These are phyloP conservation scores for Microdon myrmicae DNA, from an alignment of 2,888 invertebrate species.

Conservation along the genomic window DNA sequence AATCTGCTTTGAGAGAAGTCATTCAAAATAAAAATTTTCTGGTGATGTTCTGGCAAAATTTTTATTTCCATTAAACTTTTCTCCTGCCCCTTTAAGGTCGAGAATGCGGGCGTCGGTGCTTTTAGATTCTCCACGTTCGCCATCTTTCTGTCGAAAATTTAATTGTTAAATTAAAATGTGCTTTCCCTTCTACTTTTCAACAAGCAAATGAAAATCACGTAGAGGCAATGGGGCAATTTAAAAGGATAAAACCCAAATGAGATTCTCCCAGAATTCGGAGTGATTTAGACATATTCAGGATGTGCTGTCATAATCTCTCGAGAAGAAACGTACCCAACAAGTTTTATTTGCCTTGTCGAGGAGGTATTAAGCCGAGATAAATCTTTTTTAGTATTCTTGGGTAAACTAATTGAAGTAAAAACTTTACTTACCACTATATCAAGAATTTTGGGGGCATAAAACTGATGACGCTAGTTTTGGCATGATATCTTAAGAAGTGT, in stretches of 20 bases:
- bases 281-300: conserved; percentile 13
- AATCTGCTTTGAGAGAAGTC: conserved; percentile 13
- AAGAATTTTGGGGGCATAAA: no score
- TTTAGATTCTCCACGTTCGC: conserved; percentile 7
- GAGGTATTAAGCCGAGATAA: no score
- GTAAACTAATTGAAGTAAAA: no score
- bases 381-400: no score
- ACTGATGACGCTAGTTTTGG: no score
- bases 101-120: conserved; percentile 22
- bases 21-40: conserved; percentile 32
- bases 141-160: conserved; percentile 23
- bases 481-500: no score
- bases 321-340: no score
- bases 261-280: conserved; percentile 24
- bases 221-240: no score
- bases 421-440: no score
- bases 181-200: conserved; percentile 16
- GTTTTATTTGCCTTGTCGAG: no score
- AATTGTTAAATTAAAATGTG: conserved; percentile 49
- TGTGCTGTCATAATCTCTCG: conserved; percentile 23
- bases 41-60: conserved; percentile 41
- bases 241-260: no score
- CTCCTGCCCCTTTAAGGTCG: conserved; percentile 21
- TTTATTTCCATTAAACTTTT: conserved; percentile 43
- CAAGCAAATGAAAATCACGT: no score